Conservation (phyloP, 2,888 invertebrate genomes). For the Himalopsyche japonica region DNA sequence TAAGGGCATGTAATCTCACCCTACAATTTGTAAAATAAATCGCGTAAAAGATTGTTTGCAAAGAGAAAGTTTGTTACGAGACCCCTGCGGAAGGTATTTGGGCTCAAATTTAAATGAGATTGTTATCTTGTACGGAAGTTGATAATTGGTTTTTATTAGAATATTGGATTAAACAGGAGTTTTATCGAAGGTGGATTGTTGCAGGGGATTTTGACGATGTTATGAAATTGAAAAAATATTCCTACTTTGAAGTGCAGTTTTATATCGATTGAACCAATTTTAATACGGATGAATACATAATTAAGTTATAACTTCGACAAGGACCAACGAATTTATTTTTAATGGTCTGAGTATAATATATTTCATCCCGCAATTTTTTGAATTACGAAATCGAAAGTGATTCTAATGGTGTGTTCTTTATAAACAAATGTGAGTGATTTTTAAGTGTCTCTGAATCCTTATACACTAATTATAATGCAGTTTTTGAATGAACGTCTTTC, state of each 20-base stretch:
- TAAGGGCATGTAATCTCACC: too few species aligned
- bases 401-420: too few species aligned
- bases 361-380: too few species aligned
- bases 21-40: too few species aligned
- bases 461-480: too few species aligned
- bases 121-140: neutral
- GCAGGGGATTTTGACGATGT: neutral
- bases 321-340: too few species aligned
- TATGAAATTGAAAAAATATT: neutral
- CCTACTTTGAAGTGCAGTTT: neutral
- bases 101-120: neutral
- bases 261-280: neutral
- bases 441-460: too few species aligned
- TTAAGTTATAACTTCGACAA: too few species aligned
- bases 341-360: too few species aligned
- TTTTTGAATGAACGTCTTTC: too few species aligned
- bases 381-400: too few species aligned
- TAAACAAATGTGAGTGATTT: too few species aligned
- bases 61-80: neutral
- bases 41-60: neutral
- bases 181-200: neutral
- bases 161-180: slow-evolving; percentile 2
- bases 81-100: neutral
- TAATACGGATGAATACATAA: neutral
- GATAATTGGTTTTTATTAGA: slow-evolving; percentile 29